Conservation (phyloP, 2,113 vertebrate genomes). For the Callithrix jacchus region DNA sequence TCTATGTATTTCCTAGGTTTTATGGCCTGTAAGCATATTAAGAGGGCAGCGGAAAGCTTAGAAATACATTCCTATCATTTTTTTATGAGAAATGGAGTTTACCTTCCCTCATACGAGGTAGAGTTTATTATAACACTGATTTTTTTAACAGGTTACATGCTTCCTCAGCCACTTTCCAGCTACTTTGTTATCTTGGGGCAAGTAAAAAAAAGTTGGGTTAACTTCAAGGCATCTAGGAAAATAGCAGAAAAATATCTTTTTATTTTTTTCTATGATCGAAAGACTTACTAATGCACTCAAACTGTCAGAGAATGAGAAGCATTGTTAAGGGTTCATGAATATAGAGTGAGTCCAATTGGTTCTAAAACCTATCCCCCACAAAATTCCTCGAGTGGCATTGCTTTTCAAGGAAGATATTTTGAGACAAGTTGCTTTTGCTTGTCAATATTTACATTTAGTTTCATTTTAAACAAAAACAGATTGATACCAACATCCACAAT, state of each 20-base stretch:
- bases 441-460: constrained; percentile 39
- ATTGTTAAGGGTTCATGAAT: constrained; percentile 45
- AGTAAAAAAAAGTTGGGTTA: constrained; percentile 30
- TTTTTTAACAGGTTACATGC: not conserved
- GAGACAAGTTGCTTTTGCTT: constrained; percentile 37
- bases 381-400: constrained; percentile 25
- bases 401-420: constrained; percentile 56
- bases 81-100: constrained; percentile 2
- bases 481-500: constrained; percentile 18
- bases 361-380: constrained; percentile 23
- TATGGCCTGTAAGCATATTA: not conserved
- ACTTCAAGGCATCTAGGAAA: constrained; percentile 26
- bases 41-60: not conserved
- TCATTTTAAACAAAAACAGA: constrained; percentile 31
- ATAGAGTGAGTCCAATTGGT: constrained; percentile 18
- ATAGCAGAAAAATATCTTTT: not conserved
- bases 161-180: not conserved
- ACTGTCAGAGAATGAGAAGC: not conserved
- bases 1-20: not conserved
- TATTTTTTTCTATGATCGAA: not conserved
- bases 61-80: not conserved
- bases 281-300: constrained; percentile 21
- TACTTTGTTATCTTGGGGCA: not conserved
- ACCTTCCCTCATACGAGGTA: not conserved
- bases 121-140: not conserved